These are phyloP conservation scores for Lateolabrax maculatus DNA, from an alignment of 2,797 vertebrate species.

Conservation along the genomic window DNA sequence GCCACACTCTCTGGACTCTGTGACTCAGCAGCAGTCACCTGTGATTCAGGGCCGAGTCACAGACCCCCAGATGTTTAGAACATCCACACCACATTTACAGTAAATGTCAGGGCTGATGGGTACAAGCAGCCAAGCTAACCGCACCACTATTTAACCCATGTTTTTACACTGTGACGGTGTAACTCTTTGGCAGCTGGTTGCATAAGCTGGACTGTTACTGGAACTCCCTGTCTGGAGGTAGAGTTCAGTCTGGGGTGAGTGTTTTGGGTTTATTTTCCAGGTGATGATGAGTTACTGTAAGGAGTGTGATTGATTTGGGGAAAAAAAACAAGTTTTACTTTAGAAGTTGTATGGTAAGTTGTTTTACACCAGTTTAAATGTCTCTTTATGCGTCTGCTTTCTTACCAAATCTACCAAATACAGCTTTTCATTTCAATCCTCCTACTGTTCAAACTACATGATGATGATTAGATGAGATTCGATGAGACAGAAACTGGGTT, in stretches of 20 bases:
- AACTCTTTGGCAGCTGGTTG: conserved; percentile 43
- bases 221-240: conserved; percentile 41
- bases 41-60: conserved; percentile 76
- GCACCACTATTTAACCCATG: conserved; percentile 39
- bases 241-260: conserved; percentile 32
- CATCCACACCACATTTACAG: conserved; percentile 72
- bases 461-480: too few relatives aligned
- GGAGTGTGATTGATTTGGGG: background rate
- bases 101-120: conserved; percentile 68
- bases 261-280: background rate
- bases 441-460: background rate
- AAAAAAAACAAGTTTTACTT: background rate
- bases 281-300: conserved; percentile 2
- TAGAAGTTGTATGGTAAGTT: background rate
- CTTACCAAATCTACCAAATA: background rate
- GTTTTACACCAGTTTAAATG: background rate
- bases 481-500: background rate
- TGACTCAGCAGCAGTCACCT: conserved; percentile 79
- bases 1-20: conserved; percentile 26
- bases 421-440: background rate
- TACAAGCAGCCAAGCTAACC: conserved; percentile 45
- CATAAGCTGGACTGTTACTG: conserved; percentile 62
- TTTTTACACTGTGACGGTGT: conserved; percentile 13
- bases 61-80: conserved; percentile 63
- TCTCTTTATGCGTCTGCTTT: background rate